phyloP scores from a whole-genome alignment of 2,113 vertebrate genomes.

The Lutjanus erythropterus region DNA sequence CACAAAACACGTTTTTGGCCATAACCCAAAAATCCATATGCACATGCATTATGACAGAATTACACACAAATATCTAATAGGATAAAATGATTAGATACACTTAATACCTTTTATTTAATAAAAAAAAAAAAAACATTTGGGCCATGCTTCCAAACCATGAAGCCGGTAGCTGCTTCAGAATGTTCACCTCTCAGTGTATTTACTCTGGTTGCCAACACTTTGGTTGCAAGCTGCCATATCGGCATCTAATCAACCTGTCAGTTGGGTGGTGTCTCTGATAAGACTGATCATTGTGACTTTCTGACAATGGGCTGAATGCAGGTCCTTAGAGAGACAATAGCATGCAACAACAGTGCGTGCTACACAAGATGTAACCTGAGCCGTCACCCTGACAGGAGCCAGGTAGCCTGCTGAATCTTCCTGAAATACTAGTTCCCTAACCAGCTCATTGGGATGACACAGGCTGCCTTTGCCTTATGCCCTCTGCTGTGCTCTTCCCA shows the following conservation, averaged over 20 bases:
- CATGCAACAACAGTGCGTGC: slow-evolving; percentile 3
- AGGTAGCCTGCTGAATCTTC: slow-evolving; percentile 39
- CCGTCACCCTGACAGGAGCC: slow-evolving; percentile 27
- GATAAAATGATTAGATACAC: too few relatives aligned
- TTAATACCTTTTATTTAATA: too few relatives aligned
- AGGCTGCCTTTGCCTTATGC: slow-evolving; percentile 68
- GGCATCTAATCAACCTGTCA: slow-evolving; percentile 15
- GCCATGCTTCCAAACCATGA: background rate
- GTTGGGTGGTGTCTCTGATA: slow-evolving; percentile 19
- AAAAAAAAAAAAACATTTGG: too few relatives aligned
- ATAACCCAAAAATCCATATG: too few relatives aligned
- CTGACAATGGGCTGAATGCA: slow-evolving; percentile 31
- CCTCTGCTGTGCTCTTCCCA: slow-evolving; percentile 75
- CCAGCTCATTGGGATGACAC: slow-evolving; percentile 62
- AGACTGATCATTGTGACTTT: slow-evolving; percentile 15
- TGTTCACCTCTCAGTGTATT: background rate
- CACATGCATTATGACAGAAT: too few relatives aligned
- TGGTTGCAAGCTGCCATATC: slow-evolving; percentile 3
- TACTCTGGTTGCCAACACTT: slow-evolving; percentile 5
- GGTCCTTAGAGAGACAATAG: slow-evolving; percentile 37
- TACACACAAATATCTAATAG: too few relatives aligned
- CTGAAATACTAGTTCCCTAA: slow-evolving; percentile 63
- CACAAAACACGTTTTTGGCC: too few relatives aligned
- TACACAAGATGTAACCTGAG: slow-evolving; percentile 48
- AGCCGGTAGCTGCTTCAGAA: background rate